These are phyloP conservation scores for Pyralis farinalis DNA, from an alignment of 2,888 invertebrate species.

Conservation along the genomic window DNA sequence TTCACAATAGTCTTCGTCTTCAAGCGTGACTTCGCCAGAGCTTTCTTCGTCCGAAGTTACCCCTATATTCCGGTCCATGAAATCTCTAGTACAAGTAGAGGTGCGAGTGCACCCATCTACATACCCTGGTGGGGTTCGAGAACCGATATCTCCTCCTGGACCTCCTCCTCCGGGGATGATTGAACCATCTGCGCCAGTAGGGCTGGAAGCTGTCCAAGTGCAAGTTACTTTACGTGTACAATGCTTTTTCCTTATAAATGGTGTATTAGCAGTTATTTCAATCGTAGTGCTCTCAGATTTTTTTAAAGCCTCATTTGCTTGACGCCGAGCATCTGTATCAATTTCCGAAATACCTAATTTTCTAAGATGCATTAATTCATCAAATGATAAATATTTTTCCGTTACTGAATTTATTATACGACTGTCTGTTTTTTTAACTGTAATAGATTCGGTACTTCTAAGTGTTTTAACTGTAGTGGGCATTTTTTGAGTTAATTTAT, in stretches of 20 bases:
- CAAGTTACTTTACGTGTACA: conserved; percentile 69
- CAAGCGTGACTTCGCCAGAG: conserved; percentile 15
- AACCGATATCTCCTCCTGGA: conserved; percentile 31
- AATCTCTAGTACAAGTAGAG: conserved; percentile 65
- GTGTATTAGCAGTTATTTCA: conserved; percentile 48
- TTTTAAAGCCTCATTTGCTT: conserved; percentile 13
- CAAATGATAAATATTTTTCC: conserved; percentile 70
- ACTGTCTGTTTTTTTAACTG: conserved; percentile 33
- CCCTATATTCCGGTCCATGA: conserved; percentile 56
- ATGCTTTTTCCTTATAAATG: conserved; percentile 46
- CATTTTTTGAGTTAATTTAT: conserved; percentile 32
- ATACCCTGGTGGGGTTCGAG: conserved; percentile 61
- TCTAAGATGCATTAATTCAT: conserved; percentile 65
- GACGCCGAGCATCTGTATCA: conserved; percentile 35
- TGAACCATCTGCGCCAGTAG: conserved; percentile 36
- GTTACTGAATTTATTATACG: conserved; percentile 30
- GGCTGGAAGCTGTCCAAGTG: conserved; percentile 58
- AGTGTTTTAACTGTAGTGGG: conserved; percentile 17
- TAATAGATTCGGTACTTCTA: conserved; percentile 53
- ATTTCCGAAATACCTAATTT: conserved; percentile 40
- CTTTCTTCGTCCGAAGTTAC: conserved; percentile 23
- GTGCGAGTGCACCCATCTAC: conserved; percentile 69
- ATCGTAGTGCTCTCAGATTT: conserved; percentile 15
- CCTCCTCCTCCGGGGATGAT: conserved; percentile 22
- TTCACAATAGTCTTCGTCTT: conserved; percentile 69